Evolutionary conservation across 2,888 invertebrate genomes (phyloP), one percentile per base, ranked within the genome.

Genomic region (Morpho deidamia): DNA sequence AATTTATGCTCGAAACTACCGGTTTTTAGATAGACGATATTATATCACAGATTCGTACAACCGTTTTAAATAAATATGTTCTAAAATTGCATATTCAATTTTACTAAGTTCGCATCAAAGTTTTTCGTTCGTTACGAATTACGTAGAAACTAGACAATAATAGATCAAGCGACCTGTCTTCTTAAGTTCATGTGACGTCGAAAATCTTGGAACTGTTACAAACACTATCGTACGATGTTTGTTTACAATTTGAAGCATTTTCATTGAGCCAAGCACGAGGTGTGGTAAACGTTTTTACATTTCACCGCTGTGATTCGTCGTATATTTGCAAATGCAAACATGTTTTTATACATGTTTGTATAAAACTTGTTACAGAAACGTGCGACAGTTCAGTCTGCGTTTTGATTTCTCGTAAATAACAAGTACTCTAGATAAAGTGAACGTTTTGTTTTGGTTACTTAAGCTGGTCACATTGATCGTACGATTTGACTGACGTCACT

Each of bases 191-290:
- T 23, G 5, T 23, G 23, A 23, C 23, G 60, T 56, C 52, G 42
- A 37, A 56, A 54, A 43, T 55, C 23, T 62, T 78, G 78, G 78
- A 71, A 61, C 68, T 23, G 57, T 68, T 65, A 57, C 77, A 80
- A 79, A 69, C 52, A 47, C 49, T 67, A 80, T 82, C 82, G 66
- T 81, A 81, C 78, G 83, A 81, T 81, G 65, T 80, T 78, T 83
- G 71, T 80, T 82, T 81, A 78, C 76, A 65, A 64, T 67, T 70
- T 53, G 56, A 45, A 58, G 59, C 60, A 62, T 66, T 69, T 61
- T 67, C 69, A 74, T 68, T 71, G 74, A 67, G 53, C 64, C 61
- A 69, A 64, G 60, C 59, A 58, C 69, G 75, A 79, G 83, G 83
- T 77, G 77, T 79, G 77, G 70, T 71, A 48, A 44, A 58, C 56